phyloP scores from a whole-genome alignment of 2,888 invertebrate species.

The Incurvaria masculella region DNA sequence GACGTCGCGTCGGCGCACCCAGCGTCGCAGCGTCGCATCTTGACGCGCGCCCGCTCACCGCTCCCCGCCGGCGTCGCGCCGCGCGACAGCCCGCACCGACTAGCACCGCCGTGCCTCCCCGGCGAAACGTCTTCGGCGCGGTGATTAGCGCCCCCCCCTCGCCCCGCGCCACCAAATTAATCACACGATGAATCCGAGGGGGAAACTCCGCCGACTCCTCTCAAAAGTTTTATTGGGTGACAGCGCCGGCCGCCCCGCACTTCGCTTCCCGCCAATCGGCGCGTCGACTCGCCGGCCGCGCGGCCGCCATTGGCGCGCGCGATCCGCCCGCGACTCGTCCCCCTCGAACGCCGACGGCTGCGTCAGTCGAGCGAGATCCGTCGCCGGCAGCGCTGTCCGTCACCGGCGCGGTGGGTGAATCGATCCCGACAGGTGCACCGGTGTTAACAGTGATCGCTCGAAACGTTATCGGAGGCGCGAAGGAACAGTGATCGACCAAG shows the following conservation, averaged over 20 bases:
- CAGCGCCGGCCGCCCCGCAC: slow-evolving; percentile 34
- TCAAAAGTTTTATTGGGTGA: slow-evolving; percentile 56
- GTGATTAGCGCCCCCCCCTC: slow-evolving; percentile 42
- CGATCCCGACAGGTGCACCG: slow-evolving; percentile 39
- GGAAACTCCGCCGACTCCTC: slow-evolving; percentile 53
- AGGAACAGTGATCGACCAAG: slow-evolving; percentile 30
- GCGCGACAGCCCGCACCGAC: no score
- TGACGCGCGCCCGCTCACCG: not conserved
- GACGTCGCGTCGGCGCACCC: not conserved
- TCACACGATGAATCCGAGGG: slow-evolving; percentile 55
- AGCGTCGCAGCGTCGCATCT: no score
- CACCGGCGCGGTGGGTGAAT: not conserved
- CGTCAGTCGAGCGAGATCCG: not conserved
- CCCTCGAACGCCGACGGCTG: slow-evolving; percentile 46
- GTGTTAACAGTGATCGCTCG: slow-evolving; percentile 47
- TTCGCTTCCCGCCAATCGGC: slow-evolving; percentile 29
- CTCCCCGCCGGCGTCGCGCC: not conserved
- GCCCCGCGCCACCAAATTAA: slow-evolving; percentile 38
- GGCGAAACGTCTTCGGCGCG: slow-evolving; percentile 45
- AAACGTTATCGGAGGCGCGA: slow-evolving; percentile 28
- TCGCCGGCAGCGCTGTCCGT: not conserved
- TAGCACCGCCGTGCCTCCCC: no score
- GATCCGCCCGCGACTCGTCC: slow-evolving; percentile 36
- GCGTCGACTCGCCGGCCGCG: slow-evolving; percentile 21
- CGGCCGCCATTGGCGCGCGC: slow-evolving; percentile 27